Conservation (phyloP, 2,888 invertebrate species). For the Orchesella flavescens region DNA sequence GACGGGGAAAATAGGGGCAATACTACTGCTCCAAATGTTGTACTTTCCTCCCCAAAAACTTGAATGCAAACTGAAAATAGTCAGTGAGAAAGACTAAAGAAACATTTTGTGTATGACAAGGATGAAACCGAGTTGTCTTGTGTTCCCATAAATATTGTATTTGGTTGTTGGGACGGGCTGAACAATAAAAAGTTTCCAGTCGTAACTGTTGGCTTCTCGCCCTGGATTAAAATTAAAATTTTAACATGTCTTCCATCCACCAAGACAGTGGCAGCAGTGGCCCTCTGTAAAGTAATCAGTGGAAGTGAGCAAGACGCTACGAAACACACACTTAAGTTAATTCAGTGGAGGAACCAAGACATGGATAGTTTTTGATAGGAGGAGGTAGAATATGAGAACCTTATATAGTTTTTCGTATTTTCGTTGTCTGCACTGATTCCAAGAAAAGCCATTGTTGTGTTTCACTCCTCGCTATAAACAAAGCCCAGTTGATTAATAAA, state of each 20-base stretch:
- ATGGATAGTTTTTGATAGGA: background rate
- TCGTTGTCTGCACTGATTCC: background rate
- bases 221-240: conserved; percentile 50
- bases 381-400: background rate
- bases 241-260: conserved; percentile 24
- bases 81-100: background rate
- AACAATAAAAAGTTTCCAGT: background rate
- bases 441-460: background rate
- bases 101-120: background rate
- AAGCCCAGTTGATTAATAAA: conserved; percentile 42
- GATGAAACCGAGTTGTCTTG: background rate
- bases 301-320: background rate
- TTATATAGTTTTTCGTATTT: background rate
- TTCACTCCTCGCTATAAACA: conserved; percentile 4
- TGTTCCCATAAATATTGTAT: conserved; percentile 13
- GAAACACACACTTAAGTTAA: background rate
- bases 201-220: background rate
- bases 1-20: background rate
- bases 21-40: background rate
- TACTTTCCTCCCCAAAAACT: background rate
- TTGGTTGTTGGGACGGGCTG: background rate
- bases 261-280: background rate
- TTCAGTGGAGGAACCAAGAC: background rate
- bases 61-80: background rate
- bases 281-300: background rate